Evolutionary conservation across 92 coral and sea anemone genomes (phyloP).

Genomic region (Palythoa grandiflora): DNA sequence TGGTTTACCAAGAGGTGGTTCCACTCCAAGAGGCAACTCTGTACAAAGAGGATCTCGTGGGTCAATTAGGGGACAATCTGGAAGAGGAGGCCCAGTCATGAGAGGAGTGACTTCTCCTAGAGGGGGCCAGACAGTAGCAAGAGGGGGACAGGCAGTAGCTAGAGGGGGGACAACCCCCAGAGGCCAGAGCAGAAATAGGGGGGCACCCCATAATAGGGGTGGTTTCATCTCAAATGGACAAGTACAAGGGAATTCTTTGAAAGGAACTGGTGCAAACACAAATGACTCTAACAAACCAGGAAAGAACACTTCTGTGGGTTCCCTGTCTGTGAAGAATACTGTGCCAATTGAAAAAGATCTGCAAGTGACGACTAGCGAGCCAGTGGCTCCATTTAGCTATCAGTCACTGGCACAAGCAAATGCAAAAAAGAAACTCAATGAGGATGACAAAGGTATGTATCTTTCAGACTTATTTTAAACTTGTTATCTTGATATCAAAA

Average conservation of each 20-base stretch:
- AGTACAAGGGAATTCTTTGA: background rate
- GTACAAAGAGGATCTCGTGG: constrained; percentile 3
- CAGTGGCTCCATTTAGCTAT: constrained; percentile 23
- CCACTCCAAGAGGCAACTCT: background rate
- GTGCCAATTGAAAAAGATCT: background rate
- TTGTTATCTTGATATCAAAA: background rate
- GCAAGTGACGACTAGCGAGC: background rate
- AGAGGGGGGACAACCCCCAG: constrained; percentile 1
- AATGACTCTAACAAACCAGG: background rate
- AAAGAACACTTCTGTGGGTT: constrained; percentile 6
- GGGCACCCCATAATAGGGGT: constrained; percentile 2
- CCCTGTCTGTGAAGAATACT: background rate
- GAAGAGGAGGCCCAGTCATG: constrained; percentile 7
- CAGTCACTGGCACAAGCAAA: constrained; percentile 49
- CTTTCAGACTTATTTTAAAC: background rate
- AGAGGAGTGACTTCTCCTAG: background rate
- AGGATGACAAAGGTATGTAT: constrained; percentile 28
- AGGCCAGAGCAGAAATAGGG: constrained; percentile 29
- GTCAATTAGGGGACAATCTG: background rate
- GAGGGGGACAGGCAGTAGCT: background rate
- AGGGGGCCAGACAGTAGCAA: background rate
- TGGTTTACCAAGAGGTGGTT: constrained; percentile 16
- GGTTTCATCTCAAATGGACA: constrained; percentile 20
- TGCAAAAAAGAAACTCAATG: constrained; percentile 31
- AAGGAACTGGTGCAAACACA: background rate